Evolutionary conservation across 2,888 invertebrate species (phyloP).

Genomic region (Rutpela maculata): DNA sequence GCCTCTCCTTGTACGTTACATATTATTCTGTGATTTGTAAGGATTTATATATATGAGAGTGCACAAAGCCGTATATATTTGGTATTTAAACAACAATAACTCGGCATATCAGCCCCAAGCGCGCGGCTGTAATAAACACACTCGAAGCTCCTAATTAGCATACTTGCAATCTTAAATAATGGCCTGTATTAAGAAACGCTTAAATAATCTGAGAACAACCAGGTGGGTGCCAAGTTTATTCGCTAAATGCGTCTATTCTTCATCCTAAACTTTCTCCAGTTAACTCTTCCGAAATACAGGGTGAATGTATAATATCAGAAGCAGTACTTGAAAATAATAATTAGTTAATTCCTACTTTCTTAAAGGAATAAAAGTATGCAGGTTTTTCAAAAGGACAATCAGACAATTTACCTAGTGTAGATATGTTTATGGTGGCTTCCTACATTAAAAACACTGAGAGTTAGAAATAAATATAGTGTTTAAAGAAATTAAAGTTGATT

Average conservation of each 20-base stretch:
- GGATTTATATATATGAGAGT: slow-evolving; percentile 34
- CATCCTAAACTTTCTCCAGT: slow-evolving; percentile 64
- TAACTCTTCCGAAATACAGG: slow-evolving; percentile 33
- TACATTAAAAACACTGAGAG: too few relatives aligned
- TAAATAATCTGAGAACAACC: slow-evolving; percentile 75
- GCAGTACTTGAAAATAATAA: neutral
- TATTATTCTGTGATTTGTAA: slow-evolving; percentile 40
- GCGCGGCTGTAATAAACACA: slow-evolving; percentile 63
- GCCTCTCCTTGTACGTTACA: slow-evolving; percentile 21
- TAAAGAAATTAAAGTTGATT: too few relatives aligned
- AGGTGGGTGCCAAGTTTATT: slow-evolving; percentile 73
- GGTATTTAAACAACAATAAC: slow-evolving; percentile 57
- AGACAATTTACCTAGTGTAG: too few relatives aligned
- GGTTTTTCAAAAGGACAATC: too few relatives aligned
- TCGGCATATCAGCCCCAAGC: slow-evolving; percentile 64
- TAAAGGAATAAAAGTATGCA: too few relatives aligned
- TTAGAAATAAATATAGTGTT: too few relatives aligned
- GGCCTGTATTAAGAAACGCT: slow-evolving; percentile 75
- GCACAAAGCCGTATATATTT: slow-evolving; percentile 32
- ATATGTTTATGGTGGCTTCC: too few relatives aligned
- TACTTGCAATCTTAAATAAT: slow-evolving; percentile 73
- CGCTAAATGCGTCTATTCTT: slow-evolving; percentile 72
- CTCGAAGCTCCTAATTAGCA: slow-evolving; percentile 69
- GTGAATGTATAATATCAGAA: slow-evolving; percentile 19
- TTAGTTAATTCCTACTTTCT: too few relatives aligned